Percentiles rank a stretch among this genome's conserved stretches.
Evolutionary conservation across 2,113 vertebrate genomes (phyloP).

Genomic region (Connochaetes taurinus): DNA sequence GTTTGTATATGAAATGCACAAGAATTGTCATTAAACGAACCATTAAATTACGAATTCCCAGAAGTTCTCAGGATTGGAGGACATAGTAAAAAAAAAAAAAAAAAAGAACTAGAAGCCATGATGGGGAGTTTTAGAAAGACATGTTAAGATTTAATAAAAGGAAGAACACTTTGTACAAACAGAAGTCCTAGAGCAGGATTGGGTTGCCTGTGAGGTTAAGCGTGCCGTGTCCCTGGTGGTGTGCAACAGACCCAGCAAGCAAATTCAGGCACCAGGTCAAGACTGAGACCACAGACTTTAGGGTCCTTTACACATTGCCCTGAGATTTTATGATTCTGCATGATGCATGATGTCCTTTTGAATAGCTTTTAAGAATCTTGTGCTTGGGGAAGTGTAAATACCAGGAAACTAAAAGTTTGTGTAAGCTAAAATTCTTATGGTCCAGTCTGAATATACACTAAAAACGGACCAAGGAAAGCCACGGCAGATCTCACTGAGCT

Average conservation of each 20-base stretch:
- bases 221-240: fast-evolving
- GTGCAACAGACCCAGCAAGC: background rate
- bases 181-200: background rate
- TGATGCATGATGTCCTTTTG: background rate
- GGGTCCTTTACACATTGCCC: background rate
- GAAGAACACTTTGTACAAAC: background rate
- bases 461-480: background rate
- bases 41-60: background rate
- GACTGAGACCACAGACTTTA: background rate
- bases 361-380: background rate
- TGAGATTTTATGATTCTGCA: background rate
- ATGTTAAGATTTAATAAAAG: background rate
- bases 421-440: background rate
- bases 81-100: background rate
- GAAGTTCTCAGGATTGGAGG: background rate
- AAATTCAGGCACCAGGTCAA: background rate
- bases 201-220: too few relatives aligned
- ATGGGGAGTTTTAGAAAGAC: background rate
- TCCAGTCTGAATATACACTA: background rate
- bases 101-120: background rate
- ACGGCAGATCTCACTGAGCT: background rate
- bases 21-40: background rate
- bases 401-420: background rate
- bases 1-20: background rate
- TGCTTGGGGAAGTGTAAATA: background rate